Evolutionary conservation across 2,888 invertebrate species (phyloP), one percentile per base, ranked within the genome.

Genomic region (Suillia variegata): DNA sequence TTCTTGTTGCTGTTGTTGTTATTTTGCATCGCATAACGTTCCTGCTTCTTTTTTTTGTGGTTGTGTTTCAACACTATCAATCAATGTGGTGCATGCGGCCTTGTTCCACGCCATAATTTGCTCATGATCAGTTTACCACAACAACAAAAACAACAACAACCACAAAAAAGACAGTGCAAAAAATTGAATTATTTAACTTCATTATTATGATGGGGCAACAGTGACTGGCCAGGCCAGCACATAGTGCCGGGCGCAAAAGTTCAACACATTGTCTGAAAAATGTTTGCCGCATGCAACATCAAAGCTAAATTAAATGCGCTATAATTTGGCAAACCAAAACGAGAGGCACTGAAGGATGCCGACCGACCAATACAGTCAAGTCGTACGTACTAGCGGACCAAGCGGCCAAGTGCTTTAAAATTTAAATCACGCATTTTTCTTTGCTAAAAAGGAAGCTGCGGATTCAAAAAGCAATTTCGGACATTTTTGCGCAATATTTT

Each of bases 281-380:
- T 71, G 70, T 69, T 70, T 74, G 73, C 73, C 76, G 77, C 78
- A 75, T 78, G 77, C 78, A 78, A 79, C 74, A 76, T 75, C 70
- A 77, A 79, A 78, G 74, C 74, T 77, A 73, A 78, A 77, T 77
- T 79, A 77, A 77, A 78, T 78, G 77, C 74, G 74, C 77, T 71
- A 75, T 75, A 77, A 77, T 77, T 77, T 77, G 72, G 74, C 73
- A 70, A 74, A 74, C n/a, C n/a, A n/a, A n/a, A n/a, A n/a, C n/a
- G n/a, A n/a, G n/a, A 72, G 68, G 69, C 69, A 75, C 78, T n/a
- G 76, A 77, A 77, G 73, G 75, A 78, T 75, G 75, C 77, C 78
- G 74, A 64, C 63, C 50, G 55, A 49, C 50, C 47, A 45, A 52
- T 56, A 21, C 20, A 18, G 17, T 5, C 20, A 47, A 5, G 45